Evolutionary conservation across 2,797 vertebrate species (phyloP).

Genomic region (Australoheros facetus): DNA sequence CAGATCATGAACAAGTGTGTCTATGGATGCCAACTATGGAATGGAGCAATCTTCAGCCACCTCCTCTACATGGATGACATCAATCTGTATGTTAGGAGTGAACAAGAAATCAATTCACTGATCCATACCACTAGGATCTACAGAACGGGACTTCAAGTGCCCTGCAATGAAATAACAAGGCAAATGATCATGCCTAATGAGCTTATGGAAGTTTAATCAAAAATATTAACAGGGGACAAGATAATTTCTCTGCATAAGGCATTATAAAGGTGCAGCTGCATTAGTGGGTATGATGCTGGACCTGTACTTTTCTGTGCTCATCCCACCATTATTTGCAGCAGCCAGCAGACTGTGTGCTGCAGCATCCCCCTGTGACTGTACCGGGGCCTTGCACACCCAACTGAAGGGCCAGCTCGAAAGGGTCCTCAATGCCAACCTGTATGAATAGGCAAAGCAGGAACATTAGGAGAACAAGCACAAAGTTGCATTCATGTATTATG

Average conservation of each 20-base stretch:
- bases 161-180: not conserved
- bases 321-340: constrained; percentile 76
- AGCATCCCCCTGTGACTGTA: constrained; percentile 78
- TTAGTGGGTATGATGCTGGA: constrained; percentile 18
- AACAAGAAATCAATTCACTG: too few relatives aligned
- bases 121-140: too few relatives aligned
- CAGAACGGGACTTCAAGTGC: too few relatives aligned
- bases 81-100: too few relatives aligned
- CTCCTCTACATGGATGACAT: too few relatives aligned
- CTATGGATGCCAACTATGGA: too few relatives aligned
- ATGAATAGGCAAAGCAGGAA: constrained; percentile 33
- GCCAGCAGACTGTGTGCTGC: constrained; percentile 64
- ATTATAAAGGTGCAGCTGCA: not conserved
- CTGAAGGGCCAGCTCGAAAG: constrained; percentile 75
- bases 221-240: not conserved
- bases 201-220: not conserved
- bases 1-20: too few relatives aligned
- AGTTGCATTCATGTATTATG: not conserved
- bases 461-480: not conserved
- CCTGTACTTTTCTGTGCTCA: constrained; percentile 11
- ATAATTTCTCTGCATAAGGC: constrained; percentile 5
- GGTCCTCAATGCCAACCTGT: constrained; percentile 74
- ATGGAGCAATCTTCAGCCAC: too few relatives aligned
- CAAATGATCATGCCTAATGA: not conserved
- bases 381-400: constrained; percentile 40